Percentiles rank a stretch among this genome's conserved stretches.
Conservation (phyloP, 2,113 vertebrate genomes). For the Dromaius novaehollandiae region DNA sequence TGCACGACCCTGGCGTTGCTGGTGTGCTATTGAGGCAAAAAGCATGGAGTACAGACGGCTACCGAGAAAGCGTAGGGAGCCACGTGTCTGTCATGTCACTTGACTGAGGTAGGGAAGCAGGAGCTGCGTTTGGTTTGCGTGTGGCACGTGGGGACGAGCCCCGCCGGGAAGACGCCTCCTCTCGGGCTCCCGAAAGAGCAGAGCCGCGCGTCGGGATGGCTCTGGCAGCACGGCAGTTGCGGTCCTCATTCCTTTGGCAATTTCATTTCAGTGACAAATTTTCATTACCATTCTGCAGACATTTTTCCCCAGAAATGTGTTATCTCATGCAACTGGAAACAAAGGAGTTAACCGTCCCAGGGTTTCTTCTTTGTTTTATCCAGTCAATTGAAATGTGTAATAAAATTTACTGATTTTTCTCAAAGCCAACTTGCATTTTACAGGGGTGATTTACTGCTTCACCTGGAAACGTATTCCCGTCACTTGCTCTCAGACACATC, state of each 20-base stretch:
- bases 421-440: not conserved
- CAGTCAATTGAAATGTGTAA: not conserved
- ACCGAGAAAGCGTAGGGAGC: not conserved
- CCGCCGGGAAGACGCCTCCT: not conserved
- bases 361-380: not conserved
- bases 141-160: not conserved
- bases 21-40: not conserved
- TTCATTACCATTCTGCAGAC: not conserved
- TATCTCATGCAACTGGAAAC: not conserved
- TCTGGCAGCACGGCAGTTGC: rapidly evolving
- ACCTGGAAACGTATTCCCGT: not conserved
- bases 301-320: not conserved
- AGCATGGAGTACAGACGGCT: not conserved
- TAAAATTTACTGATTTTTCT: not conserved
- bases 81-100: not conserved
- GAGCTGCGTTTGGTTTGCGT: not conserved
- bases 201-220: not conserved
- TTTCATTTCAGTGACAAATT: not conserved
- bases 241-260: not conserved
- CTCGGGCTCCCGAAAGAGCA: rapidly evolving
- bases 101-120: rapidly evolving
- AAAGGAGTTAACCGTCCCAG: not conserved
- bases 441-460: not conserved
- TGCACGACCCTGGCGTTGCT: not conserved
- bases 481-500: not conserved